These are phyloP conservation scores for Sebastes steindachneri DNA, from an alignment of 2,797 vertebrate species.

Conservation along the genomic window DNA sequence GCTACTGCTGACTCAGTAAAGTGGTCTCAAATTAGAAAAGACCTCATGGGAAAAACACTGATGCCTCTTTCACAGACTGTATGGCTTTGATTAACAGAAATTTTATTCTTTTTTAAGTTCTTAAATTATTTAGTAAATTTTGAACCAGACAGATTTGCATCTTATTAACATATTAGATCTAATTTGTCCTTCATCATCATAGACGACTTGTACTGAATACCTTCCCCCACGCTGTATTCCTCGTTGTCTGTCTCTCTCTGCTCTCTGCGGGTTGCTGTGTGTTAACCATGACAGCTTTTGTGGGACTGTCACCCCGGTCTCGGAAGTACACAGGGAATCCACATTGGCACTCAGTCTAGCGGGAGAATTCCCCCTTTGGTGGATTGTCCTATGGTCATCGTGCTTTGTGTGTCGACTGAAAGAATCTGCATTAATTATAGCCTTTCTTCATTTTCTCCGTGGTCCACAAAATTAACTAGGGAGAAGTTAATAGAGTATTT, in stretches of 20 bases:
- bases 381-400: constrained; percentile 70
- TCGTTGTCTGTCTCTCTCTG: constrained; percentile 43
- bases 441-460: constrained; percentile 60
- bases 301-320: constrained; percentile 77
- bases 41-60: constrained; percentile 41
- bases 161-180: constrained; percentile 46
- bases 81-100: neutral
- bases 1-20: constrained; percentile 48
- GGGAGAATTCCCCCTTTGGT: constrained; percentile 77
- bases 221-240: constrained; percentile 57
- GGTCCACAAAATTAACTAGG: constrained; percentile 69
- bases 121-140: neutral
- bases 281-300: constrained; percentile 82
- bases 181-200: constrained; percentile 53
- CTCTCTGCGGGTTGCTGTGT: constrained; percentile 71
- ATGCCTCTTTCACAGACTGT: constrained; percentile 19
- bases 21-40: constrained; percentile 42
- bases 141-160: constrained; percentile 29
- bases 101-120: neutral
- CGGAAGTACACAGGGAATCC: constrained; percentile 79
- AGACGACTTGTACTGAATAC: constrained; percentile 27
- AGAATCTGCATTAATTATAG: constrained; percentile 84
- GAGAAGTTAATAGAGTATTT: constrained; percentile 52
- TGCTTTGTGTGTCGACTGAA: constrained; percentile 79
- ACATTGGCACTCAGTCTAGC: constrained; percentile 81